Base-by-base conservation (phyloP, 2,113 vertebrate species). In the Oncorhynchus masou region DNA sequence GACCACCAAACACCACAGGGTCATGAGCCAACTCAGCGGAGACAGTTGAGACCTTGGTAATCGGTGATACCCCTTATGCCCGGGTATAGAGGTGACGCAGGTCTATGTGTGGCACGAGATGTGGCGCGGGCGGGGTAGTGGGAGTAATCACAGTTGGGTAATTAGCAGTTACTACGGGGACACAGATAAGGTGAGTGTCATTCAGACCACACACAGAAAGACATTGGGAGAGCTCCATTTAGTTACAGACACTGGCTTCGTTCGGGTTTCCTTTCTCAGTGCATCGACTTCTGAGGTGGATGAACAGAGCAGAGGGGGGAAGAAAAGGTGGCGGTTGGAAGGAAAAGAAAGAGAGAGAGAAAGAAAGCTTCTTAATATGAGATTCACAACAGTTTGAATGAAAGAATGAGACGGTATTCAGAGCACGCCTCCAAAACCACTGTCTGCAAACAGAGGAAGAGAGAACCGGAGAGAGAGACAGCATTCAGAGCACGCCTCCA, bases 381-480 rank as follows among this genome's bases (percentile, higher is more conserved):
- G 8, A 34, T 12, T 27, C 22, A 3, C 1, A 25, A 29, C 59
- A 51, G 73, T 66, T 25, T 74, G 67, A 74, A 74, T 74, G 39
- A 74, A 51, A 22, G 24, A 19, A 22, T 74, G 74, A 69, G 68
- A 29, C 20, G 20, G 15, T 19, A 75, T 68, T 68, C 64, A 29
- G 74, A 57, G 74, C 66, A 57, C 31, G 48, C 48, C 31, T 54
- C 49, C 11, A 11, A 25, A 64, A 68, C 15, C 65, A 54, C 66
- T 68, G 19, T 25, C 27, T 68, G 74, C 39, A 68, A 62, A 59
- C 65, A 20, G 29, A 68, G 29, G n/a, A 27, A 27, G 25, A 27
- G 25, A 27, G 25, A 27, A 27, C 25, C 2, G 25, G 25, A 25
- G 25, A 27, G 25, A 27, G 74, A 69, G 68, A 29, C 12, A 27